Evolutionary conservation across 64 coral and sea anemone genomes (phyloP), one percentile per base, ranked within the genome.

Genomic region (Montipora capricornis): DNA sequence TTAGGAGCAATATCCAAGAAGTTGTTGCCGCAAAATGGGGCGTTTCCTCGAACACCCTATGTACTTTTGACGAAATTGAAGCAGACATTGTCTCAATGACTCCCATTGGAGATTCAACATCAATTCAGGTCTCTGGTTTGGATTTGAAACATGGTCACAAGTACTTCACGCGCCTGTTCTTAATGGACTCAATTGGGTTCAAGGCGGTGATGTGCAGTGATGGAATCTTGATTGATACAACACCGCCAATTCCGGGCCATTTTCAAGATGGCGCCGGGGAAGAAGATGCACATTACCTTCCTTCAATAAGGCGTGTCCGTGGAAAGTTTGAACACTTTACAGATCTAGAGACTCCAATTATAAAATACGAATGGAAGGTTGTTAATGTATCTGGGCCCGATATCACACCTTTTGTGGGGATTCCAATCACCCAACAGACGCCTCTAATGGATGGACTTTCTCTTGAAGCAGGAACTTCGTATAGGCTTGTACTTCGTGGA

Each of bases 291-390:
- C 61, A 93, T 11, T 98, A 82, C 75, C 4, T 96, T 6, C 94
- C 89, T 6, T 98, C 97, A 3, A 20, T 79, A 15, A 79, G 74
- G 88, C 91, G 97, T 52, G 91, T 94, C 2, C 91, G 94, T 1
- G 97, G 82, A 37, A 37, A 37, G 37, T 37, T 37, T 37, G 20
- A 78, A 16, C 64, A 70, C 4, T 98, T 98, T 73, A 60, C 9
- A 48, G 97, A 98, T 61, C 57, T 16, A 15, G 97, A 98, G 64
- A 98, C 94, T 78, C 94, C 94, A 15, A 91, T 98, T 22, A 50
- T 80, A 5, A 93, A 88, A 44, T 98, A 98, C 61, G 91, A 98
- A 26, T 98, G 94, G 97, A 98, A 95, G 73, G 74, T 98, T 84
- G 79, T 92, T 0, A 74, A 79, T 12, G 77, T 82, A 2, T 94